phyloP scores from a whole-genome alignment of 2,113 vertebrate species.

The Mesoclemmys tuberculata region DNA sequence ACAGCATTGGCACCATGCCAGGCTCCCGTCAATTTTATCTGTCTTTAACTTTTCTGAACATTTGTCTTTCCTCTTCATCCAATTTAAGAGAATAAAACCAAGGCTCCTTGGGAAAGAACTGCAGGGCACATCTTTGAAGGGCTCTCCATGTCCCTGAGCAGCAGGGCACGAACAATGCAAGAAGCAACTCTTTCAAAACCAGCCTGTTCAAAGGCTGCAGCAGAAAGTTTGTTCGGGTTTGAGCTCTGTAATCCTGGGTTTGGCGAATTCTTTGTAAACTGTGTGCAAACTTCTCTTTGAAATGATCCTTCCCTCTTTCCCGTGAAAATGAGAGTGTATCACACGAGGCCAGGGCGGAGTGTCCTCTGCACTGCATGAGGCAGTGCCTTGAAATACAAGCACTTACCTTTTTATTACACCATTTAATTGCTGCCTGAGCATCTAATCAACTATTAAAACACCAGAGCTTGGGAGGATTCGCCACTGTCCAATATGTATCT shows the following conservation, averaged over 20 bases:
- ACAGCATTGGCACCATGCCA: fast-evolving
- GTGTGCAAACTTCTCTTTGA: neutral
- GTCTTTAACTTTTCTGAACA: fast-evolving
- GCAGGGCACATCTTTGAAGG: neutral
- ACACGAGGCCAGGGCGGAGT: neutral
- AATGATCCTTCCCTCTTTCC: neutral
- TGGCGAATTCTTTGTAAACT: neutral
- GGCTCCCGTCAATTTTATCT: fast-evolving
- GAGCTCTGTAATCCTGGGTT: neutral
- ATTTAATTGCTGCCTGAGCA: conserved; percentile 71
- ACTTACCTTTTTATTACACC: conserved; percentile 68
- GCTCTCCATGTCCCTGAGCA: neutral
- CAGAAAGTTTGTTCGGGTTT: neutral
- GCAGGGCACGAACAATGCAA: neutral
- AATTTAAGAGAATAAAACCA: neutral
- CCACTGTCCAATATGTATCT: conserved; percentile 33
- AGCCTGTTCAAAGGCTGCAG: neutral
- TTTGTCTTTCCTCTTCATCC: neutral
- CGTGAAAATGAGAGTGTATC: neutral
- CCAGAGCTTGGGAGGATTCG: conserved; percentile 50
- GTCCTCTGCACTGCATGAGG: neutral
- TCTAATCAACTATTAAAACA: conserved; percentile 62
- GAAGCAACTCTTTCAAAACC: neutral
- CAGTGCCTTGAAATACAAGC: conserved; percentile 56
- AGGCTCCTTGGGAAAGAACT: fast-evolving